phyloP scores from a whole-genome alignment of 2,113 vertebrate genomes.

The Oncorhynchus kisutch region DNA sequence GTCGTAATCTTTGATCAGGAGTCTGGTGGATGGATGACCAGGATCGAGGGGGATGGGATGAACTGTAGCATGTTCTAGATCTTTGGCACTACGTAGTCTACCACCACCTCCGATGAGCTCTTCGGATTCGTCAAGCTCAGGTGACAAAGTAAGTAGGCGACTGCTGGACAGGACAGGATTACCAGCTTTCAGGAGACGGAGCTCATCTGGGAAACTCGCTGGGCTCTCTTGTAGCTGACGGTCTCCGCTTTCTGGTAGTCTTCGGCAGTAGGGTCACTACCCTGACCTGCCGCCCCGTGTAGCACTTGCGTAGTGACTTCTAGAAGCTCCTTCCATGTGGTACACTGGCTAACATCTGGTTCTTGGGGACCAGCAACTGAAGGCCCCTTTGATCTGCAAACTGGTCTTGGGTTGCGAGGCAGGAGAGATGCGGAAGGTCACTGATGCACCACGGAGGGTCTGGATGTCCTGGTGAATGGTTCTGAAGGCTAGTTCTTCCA shows the following conservation, averaged over 20 bases:
- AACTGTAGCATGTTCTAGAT: neutral
- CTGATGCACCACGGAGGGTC: no score
- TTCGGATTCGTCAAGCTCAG: neutral
- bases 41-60: neutral
- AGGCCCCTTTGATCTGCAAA: no score
- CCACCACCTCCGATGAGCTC: neutral
- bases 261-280: neutral
- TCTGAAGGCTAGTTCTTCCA: no score
- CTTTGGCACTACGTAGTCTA: neutral
- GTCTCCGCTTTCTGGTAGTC: neutral
- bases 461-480: no score
- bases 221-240: neutral
- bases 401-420: no score
- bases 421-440: no score
- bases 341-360: neutral
- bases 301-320: slow-evolving; percentile 6
- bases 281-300: neutral
- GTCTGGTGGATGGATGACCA: slow-evolving; percentile 1
- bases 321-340: slow-evolving; percentile 17
- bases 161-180: neutral
- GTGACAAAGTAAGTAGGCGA: neutral
- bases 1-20: neutral
- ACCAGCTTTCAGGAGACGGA: neutral
- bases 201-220: slow-evolving; percentile 11
- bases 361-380: no score